These are phyloP conservation scores for Saiga tatarica DNA, from an alignment of 2,113 vertebrate species.

Conservation along the genomic window DNA sequence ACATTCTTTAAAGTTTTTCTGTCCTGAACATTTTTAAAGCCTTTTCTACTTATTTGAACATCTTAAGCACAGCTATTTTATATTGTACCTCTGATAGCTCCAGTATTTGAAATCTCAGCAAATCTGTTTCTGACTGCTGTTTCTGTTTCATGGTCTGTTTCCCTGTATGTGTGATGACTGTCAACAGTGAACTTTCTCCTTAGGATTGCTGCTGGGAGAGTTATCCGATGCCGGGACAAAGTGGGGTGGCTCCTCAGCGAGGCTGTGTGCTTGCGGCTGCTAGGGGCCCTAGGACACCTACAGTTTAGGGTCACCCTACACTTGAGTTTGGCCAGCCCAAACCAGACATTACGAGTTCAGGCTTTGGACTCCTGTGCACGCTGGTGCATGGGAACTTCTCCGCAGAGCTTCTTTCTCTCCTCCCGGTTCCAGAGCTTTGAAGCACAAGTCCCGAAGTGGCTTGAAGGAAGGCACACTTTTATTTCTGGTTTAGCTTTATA, in stretches of 20 bases:
- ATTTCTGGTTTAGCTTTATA: not conserved
- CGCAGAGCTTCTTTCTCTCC: not conserved
- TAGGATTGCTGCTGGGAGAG: not conserved
- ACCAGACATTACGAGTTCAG: not conserved
- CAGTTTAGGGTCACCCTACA: not conserved
- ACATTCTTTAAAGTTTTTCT: not conserved
- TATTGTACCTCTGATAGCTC: not conserved
- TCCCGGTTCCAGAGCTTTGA: not conserved
- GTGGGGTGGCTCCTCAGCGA: not conserved
- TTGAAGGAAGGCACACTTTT: not conserved
- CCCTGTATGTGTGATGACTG: not conserved
- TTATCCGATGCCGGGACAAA: not conserved
- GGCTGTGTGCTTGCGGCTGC: not conserved
- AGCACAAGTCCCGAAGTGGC: not conserved
- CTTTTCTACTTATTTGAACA: not conserved
- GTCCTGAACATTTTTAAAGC: not conserved
- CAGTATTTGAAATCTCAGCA: not conserved
- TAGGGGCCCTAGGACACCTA: not conserved
- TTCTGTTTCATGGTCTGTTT: not conserved
- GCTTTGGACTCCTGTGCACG: not conserved
- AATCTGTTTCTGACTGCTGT: not conserved
- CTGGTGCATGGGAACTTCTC: not conserved
- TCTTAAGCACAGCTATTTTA: not conserved
- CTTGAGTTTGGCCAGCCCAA: not conserved
- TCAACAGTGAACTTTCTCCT: not conserved